Evolutionary conservation across 2,113 vertebrate genomes (phyloP), one percentile per base, ranked within the genome.

Genomic region (Tetrax tetrax): DNA sequence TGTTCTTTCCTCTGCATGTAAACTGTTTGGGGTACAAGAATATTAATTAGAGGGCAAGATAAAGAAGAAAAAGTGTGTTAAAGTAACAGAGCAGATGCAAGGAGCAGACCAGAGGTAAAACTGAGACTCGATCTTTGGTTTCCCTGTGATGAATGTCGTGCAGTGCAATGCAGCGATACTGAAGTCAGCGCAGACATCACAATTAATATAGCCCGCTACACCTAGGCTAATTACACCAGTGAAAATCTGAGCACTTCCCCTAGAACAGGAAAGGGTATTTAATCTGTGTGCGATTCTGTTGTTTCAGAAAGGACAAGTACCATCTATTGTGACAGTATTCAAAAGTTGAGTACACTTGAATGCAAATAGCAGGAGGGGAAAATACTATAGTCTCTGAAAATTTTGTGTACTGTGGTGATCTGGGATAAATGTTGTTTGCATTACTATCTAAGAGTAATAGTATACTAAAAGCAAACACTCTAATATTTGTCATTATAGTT

Each of bases 401-500:
- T 89, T 68, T 66, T 89, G 70, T 96, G 69, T 96, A 93, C 81
- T 87, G n/a, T 90, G 70, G 69, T 9, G 74, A 71, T 79, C 41
- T 83, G 84, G 79, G 75, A 94, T 81, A 87, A 82, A 84, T 56
- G 41, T 17, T 89, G 90, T 83, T 96, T 95, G 83, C 70, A 72
- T 94, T 95, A 71, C 68, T 56, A 63, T 88, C 64, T 47, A 69
- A 87, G 82, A 96, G 66, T 89, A 91, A 94, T 38, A 11, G 38
- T 11, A 38, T 89, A 89, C 61, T 92, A 92, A 91, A 95, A 92
- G 77, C 65, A 94, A 94, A 93, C 61, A 71, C 65, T 92, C 90
- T 56, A 94, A 84, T 91, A 69, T 85, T 92, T 84, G 93, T 86
- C 72, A 53, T 90, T 89, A 90, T 45, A 84, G 53, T 43, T 87